Evolutionary conservation across 2,888 invertebrate genomes (phyloP).

Genomic region (Rhamnusium bicolor): DNA sequence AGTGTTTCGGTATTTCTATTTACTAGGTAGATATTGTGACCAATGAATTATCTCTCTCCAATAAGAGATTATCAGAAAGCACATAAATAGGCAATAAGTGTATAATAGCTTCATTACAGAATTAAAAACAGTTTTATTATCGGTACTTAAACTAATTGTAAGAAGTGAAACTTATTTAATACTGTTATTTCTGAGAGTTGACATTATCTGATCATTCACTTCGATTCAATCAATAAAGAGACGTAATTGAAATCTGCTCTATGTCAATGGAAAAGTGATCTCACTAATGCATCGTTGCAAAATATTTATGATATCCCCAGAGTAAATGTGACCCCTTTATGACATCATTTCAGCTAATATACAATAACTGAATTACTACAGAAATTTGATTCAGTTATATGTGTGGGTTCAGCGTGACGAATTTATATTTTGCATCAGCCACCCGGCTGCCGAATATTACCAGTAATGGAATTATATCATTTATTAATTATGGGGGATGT

Average conservation of each 20-base stretch:
- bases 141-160: neutral
- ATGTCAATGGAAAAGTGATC: constrained; percentile 42
- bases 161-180: neutral
- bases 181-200: neutral
- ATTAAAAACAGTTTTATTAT: neutral
- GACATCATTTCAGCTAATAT: constrained; percentile 62
- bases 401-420: constrained; percentile 66
- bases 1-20: too few species aligned
- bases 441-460: constrained; percentile 54
- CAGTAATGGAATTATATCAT: constrained; percentile 63
- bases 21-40: too few species aligned
- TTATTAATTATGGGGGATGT: constrained; percentile 63
- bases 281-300: constrained; percentile 52
- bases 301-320: constrained; percentile 55
- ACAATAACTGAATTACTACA: constrained; percentile 63
- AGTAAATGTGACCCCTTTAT: constrained; percentile 60
- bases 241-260: constrained; percentile 48
- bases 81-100: too few species aligned
- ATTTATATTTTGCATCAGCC: constrained; percentile 65
- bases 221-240: constrained; percentile 6
- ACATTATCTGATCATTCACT: neutral
- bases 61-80: too few species aligned
- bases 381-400: constrained; percentile 66
- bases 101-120: too few species aligned
- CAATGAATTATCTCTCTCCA: too few species aligned